These are phyloP conservation scores for Macrosiphum euphorbiae DNA, from an alignment of 2,888 invertebrate species.

Conservation along the genomic window DNA sequence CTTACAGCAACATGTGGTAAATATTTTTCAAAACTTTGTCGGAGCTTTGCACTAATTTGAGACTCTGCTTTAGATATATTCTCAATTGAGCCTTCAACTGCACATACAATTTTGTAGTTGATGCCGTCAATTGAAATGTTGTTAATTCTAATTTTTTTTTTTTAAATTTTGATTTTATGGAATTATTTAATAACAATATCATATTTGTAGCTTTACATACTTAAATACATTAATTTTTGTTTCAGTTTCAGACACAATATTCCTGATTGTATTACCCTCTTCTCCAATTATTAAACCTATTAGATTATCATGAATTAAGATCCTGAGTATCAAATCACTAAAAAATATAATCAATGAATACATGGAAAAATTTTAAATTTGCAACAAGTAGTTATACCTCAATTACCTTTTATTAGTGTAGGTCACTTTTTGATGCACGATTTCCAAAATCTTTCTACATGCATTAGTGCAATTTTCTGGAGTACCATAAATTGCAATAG, in stretches of 20 bases:
- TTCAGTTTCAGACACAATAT: slow-evolving; percentile 98
- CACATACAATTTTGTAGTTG: slow-evolving; percentile 96
- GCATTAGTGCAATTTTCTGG: slow-evolving; percentile 98
- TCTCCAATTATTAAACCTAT: slow-evolving; percentile 98
- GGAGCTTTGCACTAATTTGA: slow-evolving; percentile 93
- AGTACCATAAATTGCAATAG: slow-evolving; percentile 97
- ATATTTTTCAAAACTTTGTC: slow-evolving; percentile 97
- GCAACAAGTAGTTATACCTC: background rate
- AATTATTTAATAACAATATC: background rate
- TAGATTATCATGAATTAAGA: slow-evolving; percentile 96
- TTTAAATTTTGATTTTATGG: background rate
- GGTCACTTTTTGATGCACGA: slow-evolving; percentile 96
- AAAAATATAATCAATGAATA: slow-evolving; percentile 69
- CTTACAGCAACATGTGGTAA: slow-evolving; percentile 77
- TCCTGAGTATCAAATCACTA: slow-evolving; percentile 94
- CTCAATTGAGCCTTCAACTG: slow-evolving; percentile 93
- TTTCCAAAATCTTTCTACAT: slow-evolving; percentile 96
- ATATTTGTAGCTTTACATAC: slow-evolving; percentile 69
- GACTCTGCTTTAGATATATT: slow-evolving; percentile 94
- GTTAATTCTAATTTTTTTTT: slow-evolving; percentile 78
- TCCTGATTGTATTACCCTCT: slow-evolving; percentile 96
- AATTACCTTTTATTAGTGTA: slow-evolving; percentile 89
- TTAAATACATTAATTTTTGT: slow-evolving; percentile 95
- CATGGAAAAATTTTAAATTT: background rate
- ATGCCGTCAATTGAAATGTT: slow-evolving; percentile 87